A percentile compares a stretch with the other conserved stretches of the same genome.
These are phyloP conservation scores for Synergus umbraculus DNA, from an alignment of 2,888 invertebrate species.

Conservation along the genomic window DNA sequence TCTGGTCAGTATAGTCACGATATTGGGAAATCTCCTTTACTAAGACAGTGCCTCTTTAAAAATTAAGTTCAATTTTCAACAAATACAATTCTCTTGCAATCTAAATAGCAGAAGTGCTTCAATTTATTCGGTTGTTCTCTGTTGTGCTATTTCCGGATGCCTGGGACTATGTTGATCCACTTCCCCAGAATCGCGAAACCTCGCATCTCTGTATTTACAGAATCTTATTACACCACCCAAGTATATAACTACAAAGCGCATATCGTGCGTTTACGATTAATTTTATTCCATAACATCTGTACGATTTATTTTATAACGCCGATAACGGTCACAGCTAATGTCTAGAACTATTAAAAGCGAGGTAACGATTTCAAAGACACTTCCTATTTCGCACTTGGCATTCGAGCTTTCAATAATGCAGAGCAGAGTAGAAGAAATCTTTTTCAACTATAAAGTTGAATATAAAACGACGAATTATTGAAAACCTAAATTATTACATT, in stretches of 20 bases:
- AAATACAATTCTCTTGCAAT: neutral
- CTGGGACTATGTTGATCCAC: slow-evolving; percentile 50
- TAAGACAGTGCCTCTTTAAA: neutral
- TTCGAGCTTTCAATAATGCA: slow-evolving; percentile 16
- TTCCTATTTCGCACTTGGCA: slow-evolving; percentile 38
- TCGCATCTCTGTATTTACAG: neutral
- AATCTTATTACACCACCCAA: neutral
- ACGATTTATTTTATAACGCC: slow-evolving; percentile 6
- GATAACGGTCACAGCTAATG: slow-evolving; percentile 1
- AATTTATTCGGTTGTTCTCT: slow-evolving; percentile 54
- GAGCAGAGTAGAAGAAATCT: slow-evolving; percentile 8
- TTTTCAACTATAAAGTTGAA: slow-evolving; percentile 18
- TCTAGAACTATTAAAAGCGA: slow-evolving; percentile 30
- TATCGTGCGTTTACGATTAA: neutral
- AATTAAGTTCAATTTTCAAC: neutral
- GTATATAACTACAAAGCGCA: neutral
- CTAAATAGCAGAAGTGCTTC: neutral
- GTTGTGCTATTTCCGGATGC: slow-evolving; percentile 55
- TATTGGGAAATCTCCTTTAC: neutral
- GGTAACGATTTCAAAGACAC: slow-evolving; percentile 33
- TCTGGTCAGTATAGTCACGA: slow-evolving; percentile 8
- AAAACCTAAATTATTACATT: neutral
- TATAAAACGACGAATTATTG: neutral
- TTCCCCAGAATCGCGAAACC: slow-evolving; percentile 21
- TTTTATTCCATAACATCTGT: slow-evolving; percentile 4